These are phyloP conservation scores for Aphidoletes aphidimyza DNA, from an alignment of 2,888 invertebrate genomes.

Conservation along the genomic window DNA sequence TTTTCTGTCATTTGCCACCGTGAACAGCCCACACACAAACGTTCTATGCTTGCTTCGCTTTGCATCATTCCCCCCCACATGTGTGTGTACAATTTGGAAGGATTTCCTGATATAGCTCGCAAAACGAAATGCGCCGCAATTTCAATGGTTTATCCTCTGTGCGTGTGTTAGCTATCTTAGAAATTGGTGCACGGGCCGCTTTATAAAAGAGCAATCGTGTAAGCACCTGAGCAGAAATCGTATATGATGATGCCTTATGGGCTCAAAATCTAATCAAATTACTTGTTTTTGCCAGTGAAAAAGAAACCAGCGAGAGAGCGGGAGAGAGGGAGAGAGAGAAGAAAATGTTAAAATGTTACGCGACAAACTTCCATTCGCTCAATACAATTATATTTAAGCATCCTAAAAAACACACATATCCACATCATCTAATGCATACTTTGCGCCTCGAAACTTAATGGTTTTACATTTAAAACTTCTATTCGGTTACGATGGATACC, in stretches of 20 bases:
- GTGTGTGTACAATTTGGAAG: background rate
- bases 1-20: background rate
- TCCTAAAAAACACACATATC: conserved; percentile 1
- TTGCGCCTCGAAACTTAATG: conserved; percentile 36
- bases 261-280: conserved; percentile 42
- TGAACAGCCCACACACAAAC: background rate
- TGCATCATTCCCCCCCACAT: background rate
- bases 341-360: background rate
- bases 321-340: background rate
- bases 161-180: background rate
- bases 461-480: conserved; percentile 51
- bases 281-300: background rate
- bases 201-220: background rate
- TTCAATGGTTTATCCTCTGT: background rate
- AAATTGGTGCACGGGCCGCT: background rate
- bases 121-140: conserved; percentile 27
- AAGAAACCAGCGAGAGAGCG: background rate
- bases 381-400: conserved; percentile 44
- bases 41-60: background rate
- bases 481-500: conserved; percentile 31
- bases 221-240: conserved; percentile 41
- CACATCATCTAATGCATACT: conserved; percentile 7
- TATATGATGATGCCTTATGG: conserved; percentile 45
- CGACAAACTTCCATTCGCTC: conserved; percentile 43
- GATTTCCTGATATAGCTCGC: conserved; percentile 1